Base-by-base conservation (phyloP, 1,140 invertebrate genomes). In the Dendroctonus ponderosae region DNA sequence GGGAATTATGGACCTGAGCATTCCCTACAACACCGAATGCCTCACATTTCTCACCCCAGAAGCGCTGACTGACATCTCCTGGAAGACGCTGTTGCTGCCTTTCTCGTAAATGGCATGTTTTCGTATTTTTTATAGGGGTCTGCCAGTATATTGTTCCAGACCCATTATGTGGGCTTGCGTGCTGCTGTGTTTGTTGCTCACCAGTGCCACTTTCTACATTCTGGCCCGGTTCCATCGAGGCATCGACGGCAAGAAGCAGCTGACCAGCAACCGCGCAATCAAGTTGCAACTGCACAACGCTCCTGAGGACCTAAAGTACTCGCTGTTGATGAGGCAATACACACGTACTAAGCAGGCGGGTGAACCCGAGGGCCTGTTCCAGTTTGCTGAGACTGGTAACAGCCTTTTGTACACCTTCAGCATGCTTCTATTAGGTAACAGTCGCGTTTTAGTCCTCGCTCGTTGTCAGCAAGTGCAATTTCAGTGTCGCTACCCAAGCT, bases 21-120 rank as follows among this genome's bases (percentile, higher is more conserved):
- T 85, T 48, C 89, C 91, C 0, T 92, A 93, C 58, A 89, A 86
- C 54, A 86, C 88, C 0, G 87, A 92, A 74, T 93, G 91, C 73
- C 82, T 92, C 52, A 92, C 91, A 0, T 93, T 93, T 73, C 74
- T 93, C 3, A 92, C 91, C 6, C 89, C 91, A 1, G 89, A 92
- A 80, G 85, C 90, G 37, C 77, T 88, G 37, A 85, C 85, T 14
- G 87, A 92, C 79, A 90, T 91, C 74, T 89, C 89, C 5, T 93
- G 91, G 90, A 88, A 90, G 77, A 89, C 91, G 5, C 79, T 94
- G 6, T 88, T 92, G 69, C 75, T 90, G 58, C 91, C 92, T 0
- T 93, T 93, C 68, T 87, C 84, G 87, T 89, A 81, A 77, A 52
- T 50, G 52, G 48, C 59, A 7, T 62, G 4, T 62, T 37, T 14